Evolutionary conservation across 1,140 invertebrate genomes (phyloP), one percentile per base, ranked within the genome.

Genomic region (Lethrus apterus): DNA sequence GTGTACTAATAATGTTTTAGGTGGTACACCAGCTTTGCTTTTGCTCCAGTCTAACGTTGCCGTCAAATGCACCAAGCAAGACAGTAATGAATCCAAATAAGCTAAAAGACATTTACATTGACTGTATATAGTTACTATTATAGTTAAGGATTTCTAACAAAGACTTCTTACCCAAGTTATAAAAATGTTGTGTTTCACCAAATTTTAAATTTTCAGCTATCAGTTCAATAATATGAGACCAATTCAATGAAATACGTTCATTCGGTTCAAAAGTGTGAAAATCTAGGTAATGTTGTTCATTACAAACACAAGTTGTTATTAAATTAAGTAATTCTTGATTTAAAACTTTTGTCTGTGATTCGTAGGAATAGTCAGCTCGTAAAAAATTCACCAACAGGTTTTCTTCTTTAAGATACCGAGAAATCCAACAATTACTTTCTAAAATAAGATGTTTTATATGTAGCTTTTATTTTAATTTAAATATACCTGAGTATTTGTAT

Each of bases 131-230:
- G n/a, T n/a, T n/a, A n/a, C n/a, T n/a, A n/a, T n/a, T n/a, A n/a
- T n/a, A n/a, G n/a, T n/a, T n/a, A n/a, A n/a, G n/a, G n/a, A n/a
- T n/a, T n/a, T n/a, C n/a, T n/a, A n/a, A n/a, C n/a, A n/a, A n/a
- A n/a, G n/a, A n/a, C n/a, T 13, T 31, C 46, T 54, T 61, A 74
- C 73, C 71, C 41, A 77, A 59, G 58, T 75, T 76, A 51, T 75
- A 77, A 56, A 74, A 74, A 53, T 73, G 66, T 50, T 74, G 68
- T 18, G 60, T 52, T 18, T 67, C 60, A 46, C 55, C 65, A 19
- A 59, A 58, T 45, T 58, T 57, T 21, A 67, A 51, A 58, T 62
- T 64, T 18, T 63, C 58, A 7, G 61, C 42, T 19, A 70, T 54
- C 5, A 58, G 56, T 34, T 55, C 52, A 7, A 67, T 59, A 5